Evolutionary conservation across 2,113 vertebrate species (phyloP).

Genomic region (Perca schrenkii): DNA sequence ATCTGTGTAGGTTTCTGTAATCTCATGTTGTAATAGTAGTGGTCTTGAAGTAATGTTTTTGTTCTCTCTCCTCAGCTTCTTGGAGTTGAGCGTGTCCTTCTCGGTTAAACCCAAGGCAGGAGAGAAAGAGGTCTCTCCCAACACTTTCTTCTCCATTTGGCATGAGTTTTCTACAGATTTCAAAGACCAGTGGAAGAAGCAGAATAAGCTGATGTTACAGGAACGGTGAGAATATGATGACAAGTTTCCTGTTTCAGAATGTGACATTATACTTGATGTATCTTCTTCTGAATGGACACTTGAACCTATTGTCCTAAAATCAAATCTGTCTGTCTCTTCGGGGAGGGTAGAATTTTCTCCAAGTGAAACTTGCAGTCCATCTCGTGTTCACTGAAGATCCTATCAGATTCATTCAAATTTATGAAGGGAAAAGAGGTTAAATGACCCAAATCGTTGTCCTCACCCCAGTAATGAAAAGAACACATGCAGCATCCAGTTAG

Average conservation of each 20-base stretch:
- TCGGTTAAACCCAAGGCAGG: constrained; percentile 94
- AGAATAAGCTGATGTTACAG: constrained; percentile 94
- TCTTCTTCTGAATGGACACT: not conserved
- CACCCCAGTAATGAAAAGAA: constrained; percentile 77
- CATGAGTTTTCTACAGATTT: constrained; percentile 97
- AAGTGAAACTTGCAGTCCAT: constrained; percentile 58
- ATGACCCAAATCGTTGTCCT: constrained; percentile 76
- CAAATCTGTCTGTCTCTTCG: not conserved
- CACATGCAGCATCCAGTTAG: constrained; percentile 69
- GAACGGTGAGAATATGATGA: constrained; percentile 88
- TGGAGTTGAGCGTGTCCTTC: constrained; percentile 92
- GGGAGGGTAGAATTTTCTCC: constrained; percentile 24
- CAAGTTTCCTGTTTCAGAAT: constrained; percentile 13
- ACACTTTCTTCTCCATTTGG: constrained; percentile 95
- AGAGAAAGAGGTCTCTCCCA: constrained; percentile 95
- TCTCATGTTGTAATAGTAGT: constrained; percentile 68
- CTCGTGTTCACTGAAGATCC: constrained; percentile 69
- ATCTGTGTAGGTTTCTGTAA: constrained; percentile 55
- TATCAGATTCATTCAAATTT: constrained; percentile 81
- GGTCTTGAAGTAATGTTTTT: constrained; percentile 67
- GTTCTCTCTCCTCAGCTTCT: constrained; percentile 88
- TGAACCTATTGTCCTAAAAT: constrained; percentile 21
- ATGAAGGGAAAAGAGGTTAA: constrained; percentile 70
- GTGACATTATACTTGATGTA: not conserved
- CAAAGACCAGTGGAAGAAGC: constrained; percentile 97